Evolutionary conservation across 2,797 vertebrate species (phyloP), one percentile per base, ranked within the genome.

Genomic region (Peromyscus melanophrys): DNA sequence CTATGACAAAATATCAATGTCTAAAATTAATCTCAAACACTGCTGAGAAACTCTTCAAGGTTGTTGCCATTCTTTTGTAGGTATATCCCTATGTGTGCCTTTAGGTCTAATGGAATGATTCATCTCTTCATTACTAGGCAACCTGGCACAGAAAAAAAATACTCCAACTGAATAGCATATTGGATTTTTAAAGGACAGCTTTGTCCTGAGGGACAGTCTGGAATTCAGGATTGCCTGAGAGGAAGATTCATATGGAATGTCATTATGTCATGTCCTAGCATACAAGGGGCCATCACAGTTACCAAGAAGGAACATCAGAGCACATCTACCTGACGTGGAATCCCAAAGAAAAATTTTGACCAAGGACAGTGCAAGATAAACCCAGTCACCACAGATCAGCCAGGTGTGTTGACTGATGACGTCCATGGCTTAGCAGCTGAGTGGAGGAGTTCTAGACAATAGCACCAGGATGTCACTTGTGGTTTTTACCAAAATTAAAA

Each of bases 1-100:
- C 49, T 83, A 40, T 29, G 46, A 49, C 61, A 86, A 76, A 67
- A 89, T 0, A n/a, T 14, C 25, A 83, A 19, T 2, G 17, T 69
- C 69, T 91, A 95, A 80, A 93, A 91, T 78, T 40, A 85, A 81
- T 73, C 71, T 93, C 82, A 12, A 90, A 27, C 25, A 55, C 31
- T 59, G 57, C 71, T 69, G 34, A 95, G 77, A 76, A 97, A 85
- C 67, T 77, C 61, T 80, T 59, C 76, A 40, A 88, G 52, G 61
- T 12, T 85, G 43, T 77, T 65, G 65, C n/a, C 40, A 90, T 87
- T 21, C 65, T 59, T 84, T 71, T 84, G 75, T 78, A 86, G 73
- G 13, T 46, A 77, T 34, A 63, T 27, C 43, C 43, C 40, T 77
- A 27, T 49, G 25, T 37, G 57, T 19, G n/a, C 40, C 77, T 61